Evolutionary conservation across 2,888 invertebrate species (phyloP).

Genomic region (Tachystola acroxantha): DNA sequence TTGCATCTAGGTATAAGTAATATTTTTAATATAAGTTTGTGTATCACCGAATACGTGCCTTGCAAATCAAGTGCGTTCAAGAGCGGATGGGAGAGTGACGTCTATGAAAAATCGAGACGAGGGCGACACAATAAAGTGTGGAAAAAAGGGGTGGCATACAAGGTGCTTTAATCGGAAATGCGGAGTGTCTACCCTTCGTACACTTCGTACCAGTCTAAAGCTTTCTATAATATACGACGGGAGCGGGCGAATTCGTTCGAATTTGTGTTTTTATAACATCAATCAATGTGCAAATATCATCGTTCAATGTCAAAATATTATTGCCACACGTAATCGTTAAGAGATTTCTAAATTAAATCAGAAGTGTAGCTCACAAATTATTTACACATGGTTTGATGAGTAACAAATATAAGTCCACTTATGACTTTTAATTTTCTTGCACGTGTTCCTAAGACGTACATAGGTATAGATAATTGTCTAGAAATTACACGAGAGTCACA

Average conservation of each 20-base stretch:
- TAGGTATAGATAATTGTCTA: too few relatives aligned
- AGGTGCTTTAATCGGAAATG: conserved; percentile 70
- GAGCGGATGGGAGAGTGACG: conserved; percentile 62
- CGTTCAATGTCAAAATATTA: conserved; percentile 9
- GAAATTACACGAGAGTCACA: too few relatives aligned
- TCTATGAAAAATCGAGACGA: conserved; percentile 73
- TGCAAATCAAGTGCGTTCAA: conserved; percentile 74
- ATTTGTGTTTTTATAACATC: conserved; percentile 4
- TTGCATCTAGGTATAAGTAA: too few relatives aligned
- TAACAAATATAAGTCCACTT: too few relatives aligned
- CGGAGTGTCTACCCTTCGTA: conserved; percentile 17
- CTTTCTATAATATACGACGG: conserved; percentile 4
- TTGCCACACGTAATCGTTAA: neutral
- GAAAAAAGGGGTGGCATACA: conserved; percentile 45
- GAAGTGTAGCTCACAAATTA: too few relatives aligned
- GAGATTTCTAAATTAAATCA: too few relatives aligned
- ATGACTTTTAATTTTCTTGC: too few relatives aligned
- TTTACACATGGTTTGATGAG: too few relatives aligned
- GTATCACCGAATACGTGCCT: conserved; percentile 56
- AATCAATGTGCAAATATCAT: conserved; percentile 4
- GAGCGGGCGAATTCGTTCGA: conserved; percentile 5
- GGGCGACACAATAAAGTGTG: conserved; percentile 64
- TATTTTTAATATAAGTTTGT: too few relatives aligned
- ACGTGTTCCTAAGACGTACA: too few relatives aligned
- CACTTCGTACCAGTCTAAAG: conserved; percentile 10